These are phyloP conservation scores for Rhagium mordax DNA, from an alignment of 2,888 invertebrate species.

Conservation along the genomic window DNA sequence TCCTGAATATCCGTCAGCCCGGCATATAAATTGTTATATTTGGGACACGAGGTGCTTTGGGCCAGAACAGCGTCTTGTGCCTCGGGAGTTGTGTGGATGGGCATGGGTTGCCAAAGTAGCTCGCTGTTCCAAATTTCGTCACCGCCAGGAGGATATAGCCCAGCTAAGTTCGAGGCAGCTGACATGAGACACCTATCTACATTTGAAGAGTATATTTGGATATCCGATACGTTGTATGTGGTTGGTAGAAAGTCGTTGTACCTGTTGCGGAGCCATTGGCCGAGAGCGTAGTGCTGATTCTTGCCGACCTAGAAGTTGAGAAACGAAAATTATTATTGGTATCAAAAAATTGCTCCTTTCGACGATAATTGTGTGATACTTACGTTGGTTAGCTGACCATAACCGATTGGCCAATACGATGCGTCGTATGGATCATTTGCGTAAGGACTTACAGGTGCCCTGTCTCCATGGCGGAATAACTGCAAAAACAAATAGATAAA, in stretches of 20 bases:
- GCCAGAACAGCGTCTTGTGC: background rate
- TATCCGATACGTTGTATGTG: background rate
- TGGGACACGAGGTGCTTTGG: background rate
- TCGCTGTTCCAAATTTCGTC: background rate
- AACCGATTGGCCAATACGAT: no score
- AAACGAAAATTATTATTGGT: no score
- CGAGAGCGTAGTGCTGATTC: background rate
- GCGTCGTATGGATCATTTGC: no score
- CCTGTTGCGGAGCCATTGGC: background rate
- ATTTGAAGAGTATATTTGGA: background rate
- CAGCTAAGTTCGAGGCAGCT: background rate
- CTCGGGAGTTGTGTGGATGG: slow-evolving; percentile 73
- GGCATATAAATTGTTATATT: background rate
- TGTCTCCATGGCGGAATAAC: no score
- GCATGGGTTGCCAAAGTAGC: background rate
- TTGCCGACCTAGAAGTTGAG: background rate
- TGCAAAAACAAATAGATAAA: no score
- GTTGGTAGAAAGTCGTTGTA: background rate
- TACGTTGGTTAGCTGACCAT: no score
- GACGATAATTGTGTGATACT: no score
- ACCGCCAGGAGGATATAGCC: background rate
- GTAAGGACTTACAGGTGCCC: no score
- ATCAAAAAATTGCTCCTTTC: no score
- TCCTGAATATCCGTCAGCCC: background rate
- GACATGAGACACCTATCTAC: background rate